phyloP scores from a whole-genome alignment of 2,888 invertebrate genomes.

The Drosophila helvetica region DNA sequence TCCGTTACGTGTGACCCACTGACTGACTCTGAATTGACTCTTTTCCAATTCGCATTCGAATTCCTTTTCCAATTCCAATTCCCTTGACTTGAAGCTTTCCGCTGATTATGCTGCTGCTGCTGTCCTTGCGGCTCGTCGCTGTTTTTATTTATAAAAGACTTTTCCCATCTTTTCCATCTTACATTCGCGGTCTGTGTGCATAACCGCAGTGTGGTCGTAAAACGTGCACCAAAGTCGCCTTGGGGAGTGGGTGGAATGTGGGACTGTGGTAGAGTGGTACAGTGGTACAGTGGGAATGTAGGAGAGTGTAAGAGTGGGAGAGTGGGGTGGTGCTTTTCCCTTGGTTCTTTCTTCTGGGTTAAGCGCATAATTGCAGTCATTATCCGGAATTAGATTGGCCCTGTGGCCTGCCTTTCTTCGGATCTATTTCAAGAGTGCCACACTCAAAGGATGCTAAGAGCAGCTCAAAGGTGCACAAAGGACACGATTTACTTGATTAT shows the following conservation, averaged over 20 bases:
- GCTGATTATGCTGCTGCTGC: slow-evolving; percentile 26
- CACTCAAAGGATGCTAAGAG: neutral
- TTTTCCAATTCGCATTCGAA: too few species aligned
- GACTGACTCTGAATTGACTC: slow-evolving; percentile 14
- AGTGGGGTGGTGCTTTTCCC: neutral
- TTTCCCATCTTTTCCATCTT: neutral
- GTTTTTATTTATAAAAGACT: slow-evolving; percentile 27
- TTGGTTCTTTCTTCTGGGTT: neutral
- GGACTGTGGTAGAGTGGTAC: neutral
- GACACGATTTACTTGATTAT: neutral
- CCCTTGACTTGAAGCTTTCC: slow-evolving; percentile 3
- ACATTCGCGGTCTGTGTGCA: slow-evolving; percentile 20
- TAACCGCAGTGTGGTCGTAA: slow-evolving; percentile 38
- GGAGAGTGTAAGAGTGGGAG: too few species aligned
- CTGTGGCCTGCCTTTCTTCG: neutral
- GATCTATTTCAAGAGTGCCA: neutral
- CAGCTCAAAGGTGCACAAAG: too few species aligned
- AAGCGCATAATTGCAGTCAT: slow-evolving; percentile 13
- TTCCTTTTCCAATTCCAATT: too few species aligned
- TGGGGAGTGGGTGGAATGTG: neutral
- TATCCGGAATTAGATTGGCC: slow-evolving; percentile 4
- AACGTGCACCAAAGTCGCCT: slow-evolving; percentile 29
- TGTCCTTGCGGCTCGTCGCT: slow-evolving; percentile 5
- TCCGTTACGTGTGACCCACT: slow-evolving; percentile 28
- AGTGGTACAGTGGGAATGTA: neutral